A percentile compares a stretch with the other conserved stretches of the same genome.
phyloP scores from a whole-genome alignment of 2,797 vertebrate genomes.

The Hafferia zeledoni region DNA sequence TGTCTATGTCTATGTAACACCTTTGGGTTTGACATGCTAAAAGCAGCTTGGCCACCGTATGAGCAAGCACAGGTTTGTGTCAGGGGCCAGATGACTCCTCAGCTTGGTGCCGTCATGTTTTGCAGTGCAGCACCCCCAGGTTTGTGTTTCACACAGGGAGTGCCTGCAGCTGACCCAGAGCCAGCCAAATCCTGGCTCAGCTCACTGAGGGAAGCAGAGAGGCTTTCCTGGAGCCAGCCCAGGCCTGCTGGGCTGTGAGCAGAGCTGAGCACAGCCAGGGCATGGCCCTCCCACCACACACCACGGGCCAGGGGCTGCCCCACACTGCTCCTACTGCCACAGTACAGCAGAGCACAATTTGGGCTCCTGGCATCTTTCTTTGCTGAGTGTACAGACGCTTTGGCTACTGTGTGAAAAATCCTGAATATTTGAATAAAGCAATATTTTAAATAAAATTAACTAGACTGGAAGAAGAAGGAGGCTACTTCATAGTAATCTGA shows the following conservation, averaged over 20 bases:
- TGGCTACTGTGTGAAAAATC: neutral
- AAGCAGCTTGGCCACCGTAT: neutral
- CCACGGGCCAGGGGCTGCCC: neutral
- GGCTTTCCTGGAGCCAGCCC: conserved; percentile 8
- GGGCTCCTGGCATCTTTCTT: conserved; percentile 35
- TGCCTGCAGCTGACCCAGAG: conserved; percentile 62
- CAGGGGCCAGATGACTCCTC: conserved; percentile 75
- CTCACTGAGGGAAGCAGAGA: neutral
- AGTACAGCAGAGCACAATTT: neutral
- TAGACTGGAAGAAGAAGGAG: neutral
- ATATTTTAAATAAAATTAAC: neutral
- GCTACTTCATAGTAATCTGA: neutral
- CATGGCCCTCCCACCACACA: neutral
- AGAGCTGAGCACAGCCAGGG: neutral
- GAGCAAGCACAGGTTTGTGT: conserved; percentile 61
- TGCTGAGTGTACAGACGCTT: conserved; percentile 18
- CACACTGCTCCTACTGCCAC: neutral
- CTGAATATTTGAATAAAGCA: neutral
- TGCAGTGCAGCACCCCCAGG: conserved; percentile 69
- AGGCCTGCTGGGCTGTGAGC: conserved; percentile 16
- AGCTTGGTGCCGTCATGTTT: conserved; percentile 69
- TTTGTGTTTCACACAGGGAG: conserved; percentile 66
- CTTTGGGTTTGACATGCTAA: neutral
- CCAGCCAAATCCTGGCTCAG: conserved; percentile 34
- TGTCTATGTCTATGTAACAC: neutral